Evolutionary conservation across 2,113 vertebrate genomes (phyloP).

Genomic region (Monarcha castaneiventris): DNA sequence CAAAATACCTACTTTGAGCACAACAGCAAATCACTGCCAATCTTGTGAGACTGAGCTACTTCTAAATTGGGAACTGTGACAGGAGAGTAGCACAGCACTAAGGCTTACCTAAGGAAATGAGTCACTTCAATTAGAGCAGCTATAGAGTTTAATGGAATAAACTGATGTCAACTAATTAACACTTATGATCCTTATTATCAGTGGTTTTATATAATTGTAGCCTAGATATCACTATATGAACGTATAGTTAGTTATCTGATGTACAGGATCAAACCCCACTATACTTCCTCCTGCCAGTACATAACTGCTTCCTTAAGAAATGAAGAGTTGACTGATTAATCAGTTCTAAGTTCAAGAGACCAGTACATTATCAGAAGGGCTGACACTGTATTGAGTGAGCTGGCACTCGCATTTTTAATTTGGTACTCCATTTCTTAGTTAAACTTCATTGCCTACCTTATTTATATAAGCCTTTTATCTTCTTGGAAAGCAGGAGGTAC

Average conservation of each 20-base stretch:
- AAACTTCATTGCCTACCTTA: not conserved
- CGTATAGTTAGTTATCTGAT: not conserved
- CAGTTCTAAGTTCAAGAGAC: slow-evolving; percentile 41
- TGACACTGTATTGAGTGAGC: not conserved
- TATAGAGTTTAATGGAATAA: slow-evolving; percentile 5
- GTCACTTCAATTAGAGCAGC: not conserved
- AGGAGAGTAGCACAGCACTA: not conserved
- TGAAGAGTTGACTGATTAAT: slow-evolving; percentile 30
- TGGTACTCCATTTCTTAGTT: not conserved
- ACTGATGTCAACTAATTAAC: slow-evolving; percentile 57
- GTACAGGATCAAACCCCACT: slow-evolving; percentile 45
- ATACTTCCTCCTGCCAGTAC: not conserved
- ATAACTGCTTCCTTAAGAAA: not conserved
- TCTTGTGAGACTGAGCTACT: not conserved
- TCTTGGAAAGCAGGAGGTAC: not conserved
- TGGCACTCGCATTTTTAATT: not conserved
- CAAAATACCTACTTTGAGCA: not conserved
- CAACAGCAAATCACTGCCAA: not conserved
- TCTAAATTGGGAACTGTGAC: not conserved
- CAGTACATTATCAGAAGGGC: not conserved
- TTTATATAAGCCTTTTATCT: not conserved
- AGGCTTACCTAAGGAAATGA: slow-evolving; percentile 3
- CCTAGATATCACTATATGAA: not conserved
- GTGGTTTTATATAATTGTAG: not conserved
- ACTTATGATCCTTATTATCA: slow-evolving; percentile 38